Percentiles rank a stretch among this genome's conserved stretches.
phyloP scores from a whole-genome alignment of 2,797 vertebrate species.

The Enteromius viviparus region DNA sequence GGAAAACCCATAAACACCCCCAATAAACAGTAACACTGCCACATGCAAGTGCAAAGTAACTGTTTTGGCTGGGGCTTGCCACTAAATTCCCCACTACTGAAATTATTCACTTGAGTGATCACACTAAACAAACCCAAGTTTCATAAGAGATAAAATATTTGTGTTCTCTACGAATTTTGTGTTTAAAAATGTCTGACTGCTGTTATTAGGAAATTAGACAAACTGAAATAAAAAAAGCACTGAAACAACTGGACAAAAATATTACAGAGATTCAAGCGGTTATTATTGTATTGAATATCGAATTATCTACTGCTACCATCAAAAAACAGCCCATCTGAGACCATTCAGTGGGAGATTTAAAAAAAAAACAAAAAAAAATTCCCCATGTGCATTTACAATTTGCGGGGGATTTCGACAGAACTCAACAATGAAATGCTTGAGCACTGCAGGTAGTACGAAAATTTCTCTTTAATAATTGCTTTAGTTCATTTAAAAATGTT shows the following conservation, averaged over 20 bases:
- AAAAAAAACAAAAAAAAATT: neutral
- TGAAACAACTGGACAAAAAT: neutral
- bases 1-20: constrained; percentile 54
- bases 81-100: constrained; percentile 58
- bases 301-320: neutral
- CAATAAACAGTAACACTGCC: constrained; percentile 45
- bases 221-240: neutral
- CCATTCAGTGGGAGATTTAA: constrained; percentile 11
- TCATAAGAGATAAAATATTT: constrained; percentile 23
- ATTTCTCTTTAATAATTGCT: neutral
- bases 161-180: neutral
- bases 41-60: constrained; percentile 43
- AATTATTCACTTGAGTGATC: constrained; percentile 54
- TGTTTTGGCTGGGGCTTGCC: constrained; percentile 60
- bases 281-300: neutral
- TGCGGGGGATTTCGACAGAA: constrained; percentile 4
- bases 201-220: neutral
- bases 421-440: constrained; percentile 4
- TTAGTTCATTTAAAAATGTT: neutral
- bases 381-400: constrained; percentile 18
- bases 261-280: neutral
- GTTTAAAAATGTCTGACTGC: neutral
- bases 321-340: neutral
- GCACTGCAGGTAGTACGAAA: neutral
- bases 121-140: constrained; percentile 51